These are phyloP conservation scores for Aporophyla nigra DNA, from an alignment of 2,888 invertebrate species.

Conservation along the genomic window DNA sequence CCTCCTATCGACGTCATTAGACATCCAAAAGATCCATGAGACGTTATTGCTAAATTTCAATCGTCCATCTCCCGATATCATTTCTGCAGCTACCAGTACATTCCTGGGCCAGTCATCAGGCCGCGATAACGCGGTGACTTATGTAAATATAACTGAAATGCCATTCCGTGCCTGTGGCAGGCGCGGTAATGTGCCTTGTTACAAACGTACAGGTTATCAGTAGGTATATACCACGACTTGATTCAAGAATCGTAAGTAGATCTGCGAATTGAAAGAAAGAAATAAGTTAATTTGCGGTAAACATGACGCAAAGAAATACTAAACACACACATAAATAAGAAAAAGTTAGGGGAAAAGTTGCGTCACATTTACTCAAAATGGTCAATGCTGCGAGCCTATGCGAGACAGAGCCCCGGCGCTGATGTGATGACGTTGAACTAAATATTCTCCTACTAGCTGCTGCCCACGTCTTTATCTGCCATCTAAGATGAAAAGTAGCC, in stretches of 20 bases:
- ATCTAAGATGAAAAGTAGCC: too few relatives aligned
- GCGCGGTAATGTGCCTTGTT: slow-evolving; percentile 14
- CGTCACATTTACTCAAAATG: too few relatives aligned
- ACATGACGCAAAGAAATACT: too few relatives aligned
- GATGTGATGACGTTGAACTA: not conserved
- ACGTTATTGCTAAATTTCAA: not conserved
- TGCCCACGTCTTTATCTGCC: too few relatives aligned
- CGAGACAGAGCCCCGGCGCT: too few relatives aligned
- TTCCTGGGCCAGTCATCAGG: slow-evolving; percentile 58
- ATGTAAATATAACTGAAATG: slow-evolving; percentile 61
- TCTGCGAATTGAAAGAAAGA: not conserved
- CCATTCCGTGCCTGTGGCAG: slow-evolving; percentile 41
- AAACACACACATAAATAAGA: too few relatives aligned
- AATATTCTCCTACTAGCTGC: not conserved
- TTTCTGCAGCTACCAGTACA: slow-evolving; percentile 43
- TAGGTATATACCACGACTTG: not conserved
- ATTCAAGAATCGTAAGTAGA: slow-evolving; percentile 9
- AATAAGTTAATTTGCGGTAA: too few relatives aligned
- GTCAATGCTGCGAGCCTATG: too few relatives aligned
- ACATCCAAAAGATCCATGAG: not conserved
- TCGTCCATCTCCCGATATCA: not conserved
- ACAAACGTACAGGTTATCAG: slow-evolving; percentile 36
- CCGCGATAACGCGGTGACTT: slow-evolving; percentile 52
- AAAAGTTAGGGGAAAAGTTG: too few relatives aligned
- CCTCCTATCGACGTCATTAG: not conserved